Evolutionary conservation across 2,113 vertebrate species (phyloP).

Genomic region (Sceloporus tristichus): DNA sequence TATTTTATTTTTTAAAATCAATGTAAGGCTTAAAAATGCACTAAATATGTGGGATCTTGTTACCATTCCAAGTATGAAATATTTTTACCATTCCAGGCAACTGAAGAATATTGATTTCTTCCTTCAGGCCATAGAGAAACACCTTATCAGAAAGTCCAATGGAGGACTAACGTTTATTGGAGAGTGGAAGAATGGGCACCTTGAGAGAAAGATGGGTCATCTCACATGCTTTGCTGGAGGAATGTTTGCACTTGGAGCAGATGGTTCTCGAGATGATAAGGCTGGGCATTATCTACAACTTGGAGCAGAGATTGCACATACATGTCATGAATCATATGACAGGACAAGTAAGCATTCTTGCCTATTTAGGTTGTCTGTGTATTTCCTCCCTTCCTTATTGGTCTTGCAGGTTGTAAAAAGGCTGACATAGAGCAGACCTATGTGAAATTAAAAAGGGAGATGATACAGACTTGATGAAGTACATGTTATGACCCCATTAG

Average conservation of each 20-base stretch:
- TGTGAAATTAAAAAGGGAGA: not conserved
- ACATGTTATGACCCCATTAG: not conserved
- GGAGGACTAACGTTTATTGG: slow-evolving; percentile 97
- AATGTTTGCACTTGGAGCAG: slow-evolving; percentile 96
- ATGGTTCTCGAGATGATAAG: slow-evolving; percentile 94
- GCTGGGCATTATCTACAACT: slow-evolving; percentile 97
- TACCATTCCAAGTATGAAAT: not conserved
- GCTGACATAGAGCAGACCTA: not conserved
- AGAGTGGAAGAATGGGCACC: slow-evolving; percentile 98
- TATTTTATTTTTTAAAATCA: not conserved
- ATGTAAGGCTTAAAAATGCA: not conserved
- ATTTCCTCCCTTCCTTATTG: not conserved
- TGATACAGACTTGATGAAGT: not conserved
- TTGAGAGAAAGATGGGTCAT: slow-evolving; percentile 98
- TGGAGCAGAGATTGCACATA: slow-evolving; percentile 97
- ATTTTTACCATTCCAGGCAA: slow-evolving; percentile 13
- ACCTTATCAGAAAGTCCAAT: slow-evolving; percentile 95
- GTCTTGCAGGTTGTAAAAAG: not conserved
- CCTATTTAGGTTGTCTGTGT: not conserved
- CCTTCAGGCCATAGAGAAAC: slow-evolving; percentile 93
- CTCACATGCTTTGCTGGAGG: slow-evolving; percentile 97
- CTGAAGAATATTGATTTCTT: slow-evolving; percentile 59
- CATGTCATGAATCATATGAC: slow-evolving; percentile 97
- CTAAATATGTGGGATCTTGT: too few species aligned
- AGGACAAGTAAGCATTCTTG: slow-evolving; percentile 86